phyloP scores from a whole-genome alignment of 1,140 invertebrate genomes.

The Dendroctonus valens region DNA sequence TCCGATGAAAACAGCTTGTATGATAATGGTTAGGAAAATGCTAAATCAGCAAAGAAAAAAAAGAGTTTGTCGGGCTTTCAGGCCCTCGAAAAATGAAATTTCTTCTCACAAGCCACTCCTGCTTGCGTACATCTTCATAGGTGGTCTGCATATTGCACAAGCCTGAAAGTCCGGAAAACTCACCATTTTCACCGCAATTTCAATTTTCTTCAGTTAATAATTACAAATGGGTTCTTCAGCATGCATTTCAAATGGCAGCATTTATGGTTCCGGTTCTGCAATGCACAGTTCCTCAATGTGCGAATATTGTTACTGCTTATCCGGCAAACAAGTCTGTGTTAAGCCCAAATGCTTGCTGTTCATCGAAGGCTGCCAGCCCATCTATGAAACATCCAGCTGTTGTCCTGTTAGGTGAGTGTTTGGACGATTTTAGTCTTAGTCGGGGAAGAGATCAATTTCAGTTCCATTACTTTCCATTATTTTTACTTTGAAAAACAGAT shows the following conservation, averaged over 20 bases:
- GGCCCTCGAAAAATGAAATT: too few relatives aligned
- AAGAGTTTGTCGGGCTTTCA: too few relatives aligned
- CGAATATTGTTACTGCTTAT: slow-evolving; percentile 81
- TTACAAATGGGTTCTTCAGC: slow-evolving; percentile 53
- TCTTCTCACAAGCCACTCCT: too few relatives aligned
- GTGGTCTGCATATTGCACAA: too few relatives aligned
- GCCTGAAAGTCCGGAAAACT: too few relatives aligned
- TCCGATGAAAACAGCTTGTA: slow-evolving; percentile 11
- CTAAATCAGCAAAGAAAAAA: too few relatives aligned
- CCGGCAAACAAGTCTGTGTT: slow-evolving; percentile 73
- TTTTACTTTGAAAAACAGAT: background rate
- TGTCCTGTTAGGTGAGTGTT: slow-evolving; percentile 69
- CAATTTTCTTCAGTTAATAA: background rate
- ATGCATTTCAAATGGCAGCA: slow-evolving; percentile 70
- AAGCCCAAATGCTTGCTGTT: slow-evolving; percentile 78
- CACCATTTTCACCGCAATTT: too few relatives aligned
- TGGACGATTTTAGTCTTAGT: too few relatives aligned
- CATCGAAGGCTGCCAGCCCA: slow-evolving; percentile 68
- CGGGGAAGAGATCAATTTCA: too few relatives aligned
- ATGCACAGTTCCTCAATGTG: slow-evolving; percentile 75
- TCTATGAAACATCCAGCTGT: slow-evolving; percentile 71
- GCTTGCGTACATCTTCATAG: too few relatives aligned
- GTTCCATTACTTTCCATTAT: too few relatives aligned
- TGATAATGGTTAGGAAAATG: slow-evolving; percentile 17
- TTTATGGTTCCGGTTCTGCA: slow-evolving; percentile 79